phyloP scores from a whole-genome alignment of 1,140 invertebrate species.

The Vanessa atalanta region DNA sequence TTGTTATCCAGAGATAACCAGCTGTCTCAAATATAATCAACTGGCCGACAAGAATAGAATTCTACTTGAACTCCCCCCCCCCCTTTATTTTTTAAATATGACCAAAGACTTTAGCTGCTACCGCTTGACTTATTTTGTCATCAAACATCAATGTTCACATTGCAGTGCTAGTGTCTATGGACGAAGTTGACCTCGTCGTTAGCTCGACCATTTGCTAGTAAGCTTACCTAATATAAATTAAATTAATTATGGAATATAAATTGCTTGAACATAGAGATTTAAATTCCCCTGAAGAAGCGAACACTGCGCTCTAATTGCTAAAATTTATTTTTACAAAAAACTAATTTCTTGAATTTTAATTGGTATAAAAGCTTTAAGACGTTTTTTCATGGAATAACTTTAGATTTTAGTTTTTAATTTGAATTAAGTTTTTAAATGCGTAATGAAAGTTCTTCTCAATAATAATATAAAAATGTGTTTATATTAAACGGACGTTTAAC shows the following conservation, averaged over 20 bases:
- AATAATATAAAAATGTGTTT: background rate
- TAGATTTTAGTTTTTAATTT: slow-evolving; percentile 14
- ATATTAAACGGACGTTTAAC: no score
- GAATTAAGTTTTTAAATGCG: slow-evolving; percentile 3
- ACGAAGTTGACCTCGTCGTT: no score
- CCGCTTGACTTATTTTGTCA: no score
- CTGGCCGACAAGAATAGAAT: no score
- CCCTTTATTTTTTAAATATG: no score
- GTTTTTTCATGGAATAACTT: background rate
- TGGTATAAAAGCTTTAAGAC: slow-evolving; percentile 16
- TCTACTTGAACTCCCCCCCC: no score
- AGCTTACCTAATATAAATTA: background rate
- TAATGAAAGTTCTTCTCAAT: background rate
- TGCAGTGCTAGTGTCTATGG: no score
- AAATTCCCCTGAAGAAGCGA: slow-evolving; percentile 1
- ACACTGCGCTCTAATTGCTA: slow-evolving; percentile 9
- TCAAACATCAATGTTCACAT: no score
- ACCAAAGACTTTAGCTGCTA: no score
- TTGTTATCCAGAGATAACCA: no score
- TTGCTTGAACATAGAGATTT: background rate
- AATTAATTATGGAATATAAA: slow-evolving; percentile 1
- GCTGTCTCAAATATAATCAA: no score
- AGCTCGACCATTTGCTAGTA: no score
- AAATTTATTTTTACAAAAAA: slow-evolving; percentile 17
- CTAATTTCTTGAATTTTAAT: slow-evolving; percentile 15